These are phyloP conservation scores for Craseonycteris thonglongyai DNA, from an alignment of 2,113 vertebrate genomes.

Conservation along the genomic window DNA sequence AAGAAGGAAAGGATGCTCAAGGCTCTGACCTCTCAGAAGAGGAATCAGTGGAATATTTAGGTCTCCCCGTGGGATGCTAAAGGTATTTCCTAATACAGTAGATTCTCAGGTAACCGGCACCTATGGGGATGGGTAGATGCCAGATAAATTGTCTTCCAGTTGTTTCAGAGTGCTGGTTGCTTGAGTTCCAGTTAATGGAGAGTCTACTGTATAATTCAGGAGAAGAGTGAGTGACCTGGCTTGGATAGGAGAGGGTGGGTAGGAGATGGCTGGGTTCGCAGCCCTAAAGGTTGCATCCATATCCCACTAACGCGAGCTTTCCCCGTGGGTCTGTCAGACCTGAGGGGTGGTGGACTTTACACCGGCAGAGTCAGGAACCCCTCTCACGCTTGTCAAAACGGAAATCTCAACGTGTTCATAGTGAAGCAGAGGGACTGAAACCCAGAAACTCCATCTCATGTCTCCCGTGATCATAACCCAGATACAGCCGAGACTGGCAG, in stretches of 20 bases:
- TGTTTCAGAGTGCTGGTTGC: too few relatives aligned
- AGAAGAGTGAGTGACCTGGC: neutral
- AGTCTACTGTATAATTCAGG: too few relatives aligned
- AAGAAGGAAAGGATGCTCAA: neutral
- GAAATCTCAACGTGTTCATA: neutral
- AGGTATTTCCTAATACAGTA: neutral
- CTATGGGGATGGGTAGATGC: too few relatives aligned
- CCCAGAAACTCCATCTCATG: neutral
- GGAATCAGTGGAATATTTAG: neutral
- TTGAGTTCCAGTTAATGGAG: too few relatives aligned
- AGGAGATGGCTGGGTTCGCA: neutral
- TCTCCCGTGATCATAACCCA: neutral
- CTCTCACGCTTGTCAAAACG: neutral
- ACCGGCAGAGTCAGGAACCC: neutral
- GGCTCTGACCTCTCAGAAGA: neutral
- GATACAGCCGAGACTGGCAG: neutral
- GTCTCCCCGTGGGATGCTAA: neutral
- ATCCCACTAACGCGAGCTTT: too few relatives aligned
- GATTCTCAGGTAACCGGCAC: too few relatives aligned
- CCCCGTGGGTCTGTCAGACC: neutral
- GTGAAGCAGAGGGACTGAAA: neutral
- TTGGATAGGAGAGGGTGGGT: too few relatives aligned
- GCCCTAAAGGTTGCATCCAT: accelerated
- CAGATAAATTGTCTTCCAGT: too few relatives aligned
- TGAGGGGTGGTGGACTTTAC: neutral